Percentiles rank a stretch among this genome's conserved stretches.
Conservation (phyloP, 2,113 vertebrate genomes). For the Neomonachus schauinslandi region DNA sequence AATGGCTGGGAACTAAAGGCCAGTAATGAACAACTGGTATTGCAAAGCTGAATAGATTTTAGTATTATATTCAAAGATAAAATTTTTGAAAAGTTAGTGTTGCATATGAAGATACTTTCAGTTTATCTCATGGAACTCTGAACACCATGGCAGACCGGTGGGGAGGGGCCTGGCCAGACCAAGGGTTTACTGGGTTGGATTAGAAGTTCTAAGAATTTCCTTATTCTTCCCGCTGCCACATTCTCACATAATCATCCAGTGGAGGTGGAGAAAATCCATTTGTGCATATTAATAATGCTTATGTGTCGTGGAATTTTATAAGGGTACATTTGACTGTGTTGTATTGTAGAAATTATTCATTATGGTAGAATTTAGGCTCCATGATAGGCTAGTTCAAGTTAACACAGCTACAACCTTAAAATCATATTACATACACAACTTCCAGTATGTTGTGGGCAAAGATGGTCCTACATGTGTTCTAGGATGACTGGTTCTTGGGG, state of each 20-base stretch:
- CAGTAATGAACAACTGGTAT: background rate
- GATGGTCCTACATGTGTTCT: background rate
- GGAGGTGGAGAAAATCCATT: background rate
- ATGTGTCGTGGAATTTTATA: background rate
- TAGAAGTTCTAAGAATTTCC: background rate
- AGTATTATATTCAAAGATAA: background rate
- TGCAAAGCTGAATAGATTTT: background rate
- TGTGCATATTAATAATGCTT: background rate
- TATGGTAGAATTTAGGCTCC: background rate
- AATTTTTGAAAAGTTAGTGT: background rate
- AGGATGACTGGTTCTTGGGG: background rate
- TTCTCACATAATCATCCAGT: background rate
- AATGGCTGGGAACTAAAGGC: background rate
- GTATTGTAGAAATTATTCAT: background rate
- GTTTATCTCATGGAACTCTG: background rate
- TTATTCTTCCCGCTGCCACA: background rate
- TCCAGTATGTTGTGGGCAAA: background rate
- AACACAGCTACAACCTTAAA: background rate
- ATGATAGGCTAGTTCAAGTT: background rate
- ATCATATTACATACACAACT: background rate
- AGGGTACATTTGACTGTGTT: background rate
- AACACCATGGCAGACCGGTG: background rate
- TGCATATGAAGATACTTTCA: background rate
- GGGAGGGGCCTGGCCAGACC: background rate
- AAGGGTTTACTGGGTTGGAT: background rate